Conservation (phyloP, 2,888 invertebrate genomes). For the Slavum lentiscoides region DNA sequence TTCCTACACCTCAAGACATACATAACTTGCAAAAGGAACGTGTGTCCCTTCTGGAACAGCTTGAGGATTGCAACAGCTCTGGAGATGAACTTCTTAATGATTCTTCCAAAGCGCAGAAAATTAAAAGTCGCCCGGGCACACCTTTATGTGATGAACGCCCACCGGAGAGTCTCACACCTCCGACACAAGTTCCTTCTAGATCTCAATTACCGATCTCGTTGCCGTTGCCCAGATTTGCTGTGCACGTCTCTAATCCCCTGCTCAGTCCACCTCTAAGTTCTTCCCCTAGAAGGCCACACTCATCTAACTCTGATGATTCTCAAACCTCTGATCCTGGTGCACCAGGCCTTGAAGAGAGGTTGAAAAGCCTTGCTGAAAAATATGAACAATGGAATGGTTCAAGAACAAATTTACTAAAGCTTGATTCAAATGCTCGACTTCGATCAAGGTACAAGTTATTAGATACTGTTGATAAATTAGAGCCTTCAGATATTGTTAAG, state of each 20-base stretch:
- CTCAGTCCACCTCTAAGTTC: slow-evolving; percentile 60
- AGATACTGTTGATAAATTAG: slow-evolving; percentile 75
- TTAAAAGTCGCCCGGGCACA: slow-evolving; percentile 80
- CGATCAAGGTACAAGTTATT: slow-evolving; percentile 74
- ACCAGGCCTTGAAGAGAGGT: slow-evolving; percentile 82
- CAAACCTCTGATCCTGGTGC: slow-evolving; percentile 66
- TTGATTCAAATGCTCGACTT: slow-evolving; percentile 60
- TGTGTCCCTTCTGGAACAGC: slow-evolving; percentile 68
- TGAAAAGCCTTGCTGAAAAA: slow-evolving; percentile 89
- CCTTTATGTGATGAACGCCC: slow-evolving; percentile 81
- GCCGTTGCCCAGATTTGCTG: slow-evolving; percentile 79
- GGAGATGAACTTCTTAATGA: slow-evolving; percentile 56
- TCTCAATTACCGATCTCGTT: slow-evolving; percentile 72
- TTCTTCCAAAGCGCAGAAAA: slow-evolving; percentile 62
- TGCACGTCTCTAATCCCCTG: slow-evolving; percentile 55
- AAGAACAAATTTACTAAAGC: slow-evolving; percentile 57
- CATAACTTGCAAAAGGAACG: slow-evolving; percentile 72
- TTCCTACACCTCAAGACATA: slow-evolving; percentile 65
- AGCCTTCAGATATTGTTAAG: slow-evolving; percentile 92
- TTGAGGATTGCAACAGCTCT: slow-evolving; percentile 61
- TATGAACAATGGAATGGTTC: slow-evolving; percentile 85
- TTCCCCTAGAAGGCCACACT: slow-evolving; percentile 64
- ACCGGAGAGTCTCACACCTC: slow-evolving; percentile 77
- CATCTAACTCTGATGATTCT: slow-evolving; percentile 72
- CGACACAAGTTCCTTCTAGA: slow-evolving; percentile 66